A percentile compares a stretch with the other conserved stretches of the same genome.
phyloP scores from a whole-genome alignment of 2,797 vertebrate species.

The Ctenochaetus hawaiiensis region DNA sequence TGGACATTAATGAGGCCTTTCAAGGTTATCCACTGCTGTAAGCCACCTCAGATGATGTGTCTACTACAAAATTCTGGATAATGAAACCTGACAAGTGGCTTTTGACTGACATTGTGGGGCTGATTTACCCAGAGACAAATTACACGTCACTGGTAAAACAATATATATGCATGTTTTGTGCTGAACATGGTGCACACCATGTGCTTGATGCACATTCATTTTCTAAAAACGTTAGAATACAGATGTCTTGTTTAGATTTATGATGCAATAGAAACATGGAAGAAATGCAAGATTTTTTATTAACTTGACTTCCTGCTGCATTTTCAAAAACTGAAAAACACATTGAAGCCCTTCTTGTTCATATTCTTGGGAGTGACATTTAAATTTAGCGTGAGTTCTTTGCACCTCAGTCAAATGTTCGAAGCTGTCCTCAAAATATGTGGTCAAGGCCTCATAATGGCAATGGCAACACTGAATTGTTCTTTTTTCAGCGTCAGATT shows the following conservation, averaged over 20 bases:
- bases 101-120: slow-evolving; percentile 80
- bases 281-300: neutral
- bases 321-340: neutral
- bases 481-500: slow-evolving; percentile 4
- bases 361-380: slow-evolving; percentile 31
- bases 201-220: neutral
- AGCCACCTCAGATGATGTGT: slow-evolving; percentile 77
- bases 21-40: slow-evolving; percentile 81
- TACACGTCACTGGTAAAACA: slow-evolving; percentile 55
- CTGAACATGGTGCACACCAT: neutral
- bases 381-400: slow-evolving; percentile 24
- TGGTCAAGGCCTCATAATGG: slow-evolving; percentile 4
- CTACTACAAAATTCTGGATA: slow-evolving; percentile 67
- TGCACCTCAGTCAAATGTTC: slow-evolving; percentile 19
- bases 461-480: slow-evolving; percentile 8
- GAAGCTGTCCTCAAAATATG: slow-evolving; percentile 20
- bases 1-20: slow-evolving; percentile 77
- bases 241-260: slow-evolving; percentile 8
- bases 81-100: slow-evolving; percentile 83
- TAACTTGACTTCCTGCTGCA: slow-evolving; percentile 15
- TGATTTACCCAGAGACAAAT: slow-evolving; percentile 76
- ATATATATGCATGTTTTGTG: slow-evolving; percentile 29
- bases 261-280: neutral
- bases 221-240: neutral
- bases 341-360: neutral